phyloP scores from a whole-genome alignment of 2,888 invertebrate species.

The Eurytoma californica region DNA sequence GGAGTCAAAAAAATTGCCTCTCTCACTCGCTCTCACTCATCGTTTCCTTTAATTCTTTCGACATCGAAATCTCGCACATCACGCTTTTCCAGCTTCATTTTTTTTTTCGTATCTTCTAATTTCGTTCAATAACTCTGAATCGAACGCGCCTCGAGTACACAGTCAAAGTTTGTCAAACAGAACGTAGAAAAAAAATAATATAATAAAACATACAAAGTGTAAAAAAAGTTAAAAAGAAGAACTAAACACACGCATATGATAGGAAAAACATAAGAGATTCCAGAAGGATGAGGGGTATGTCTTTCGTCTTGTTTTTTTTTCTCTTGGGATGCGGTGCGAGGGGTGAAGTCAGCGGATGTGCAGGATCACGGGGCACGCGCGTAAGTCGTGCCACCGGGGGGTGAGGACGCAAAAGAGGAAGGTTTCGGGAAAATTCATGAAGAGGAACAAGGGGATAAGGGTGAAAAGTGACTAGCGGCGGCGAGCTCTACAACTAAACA shows the following conservation, averaged over 20 bases:
- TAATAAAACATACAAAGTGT: constrained; percentile 52
- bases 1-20: constrained; percentile 39
- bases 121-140: constrained; percentile 41
- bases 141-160: constrained; percentile 55
- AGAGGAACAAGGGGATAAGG: constrained; percentile 32
- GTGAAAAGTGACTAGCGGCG: constrained; percentile 74
- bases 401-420: constrained; percentile 1
- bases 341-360: neutral
- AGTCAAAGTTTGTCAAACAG: constrained; percentile 55
- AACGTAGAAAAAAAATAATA: constrained; percentile 47
- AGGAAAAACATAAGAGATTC: constrained; percentile 36
- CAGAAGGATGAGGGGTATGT: constrained; percentile 39
- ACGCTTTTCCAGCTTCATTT: constrained; percentile 17
- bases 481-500: constrained; percentile 76
- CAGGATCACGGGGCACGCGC: constrained; percentile 9
- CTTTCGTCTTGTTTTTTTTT: constrained; percentile 25
- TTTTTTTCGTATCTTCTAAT: neutral
- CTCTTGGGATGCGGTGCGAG: no score
- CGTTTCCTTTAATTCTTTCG: constrained; percentile 28
- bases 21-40: constrained; percentile 39
- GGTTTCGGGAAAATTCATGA: constrained; percentile 6
- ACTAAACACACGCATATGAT: constrained; percentile 36
- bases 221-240: constrained; percentile 50
- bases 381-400: constrained; percentile 24
- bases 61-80: constrained; percentile 40